Evolutionary conservation across 64 coral and sea anemone genomes (phyloP), one percentile per base, ranked within the genome.

Genomic region (Montipora sp.): DNA sequence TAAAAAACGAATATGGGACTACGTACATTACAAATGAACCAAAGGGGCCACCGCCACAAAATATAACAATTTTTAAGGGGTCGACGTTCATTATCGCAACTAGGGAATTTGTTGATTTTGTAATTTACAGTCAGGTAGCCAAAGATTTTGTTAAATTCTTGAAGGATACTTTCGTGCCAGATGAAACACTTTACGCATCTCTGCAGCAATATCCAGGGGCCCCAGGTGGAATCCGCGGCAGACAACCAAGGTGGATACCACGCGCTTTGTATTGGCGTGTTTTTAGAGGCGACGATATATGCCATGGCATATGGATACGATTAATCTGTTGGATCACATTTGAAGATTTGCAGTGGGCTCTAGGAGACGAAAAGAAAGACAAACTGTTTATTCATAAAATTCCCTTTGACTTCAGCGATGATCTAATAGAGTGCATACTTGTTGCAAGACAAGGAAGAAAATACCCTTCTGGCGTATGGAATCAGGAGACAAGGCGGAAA

Each of bases 101-200:
- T 9, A 59, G 82, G 27, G 82, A 69, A 16, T 85, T 85, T 66
- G 82, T 85, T 20, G 59, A 61, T 11, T 85, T 85, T 14, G 53
- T 85, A n/a, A 18, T 68, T 23, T 3, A 85, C 53, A 65, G 55
- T 24, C 13, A 85, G 82, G 24, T 63, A 7, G 82, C 18, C 2
- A 85, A 85, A 59, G 82, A 59, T 8, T 66, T 85, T 15, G 67
- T 13, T 85, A 15, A 66, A 24, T 85, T 21, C n/a, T 6, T 59
- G 2, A 85, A 68, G 7, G 82, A 65, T 27, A 85, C 82, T 24
- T 9, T 3, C 23, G 8, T 85, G 15, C 82, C 82, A 47, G 82
- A 85, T 66, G 82, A 85, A 61, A 85, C 18, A 8, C 23, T 85
- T 5, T 85, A 65, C n/a, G 55, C 82, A 14, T 85, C 82, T 61